Evolutionary conservation across 2,797 vertebrate genomes (phyloP).

Genomic region (Morus bassanus): DNA sequence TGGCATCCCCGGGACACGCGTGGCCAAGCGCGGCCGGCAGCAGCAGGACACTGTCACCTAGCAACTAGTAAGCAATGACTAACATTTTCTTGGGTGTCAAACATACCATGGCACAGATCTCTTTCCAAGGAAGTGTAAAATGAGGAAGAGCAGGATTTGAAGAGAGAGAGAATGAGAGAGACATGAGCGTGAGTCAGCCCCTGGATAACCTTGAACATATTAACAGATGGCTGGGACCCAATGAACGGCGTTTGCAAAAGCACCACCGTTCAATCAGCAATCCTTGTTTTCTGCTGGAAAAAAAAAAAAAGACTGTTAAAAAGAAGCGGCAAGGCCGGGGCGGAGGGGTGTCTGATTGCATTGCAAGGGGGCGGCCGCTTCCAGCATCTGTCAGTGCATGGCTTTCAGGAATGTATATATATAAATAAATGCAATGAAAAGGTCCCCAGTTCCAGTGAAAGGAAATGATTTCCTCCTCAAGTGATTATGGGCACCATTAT

Average conservation of each 20-base stretch:
- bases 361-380: background rate
- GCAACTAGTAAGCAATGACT: background rate
- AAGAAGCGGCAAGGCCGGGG: background rate
- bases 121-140: background rate
- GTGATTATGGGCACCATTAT: conserved; percentile 19
- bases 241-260: background rate
- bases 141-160: background rate
- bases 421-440: conserved; percentile 5
- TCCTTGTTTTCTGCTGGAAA: background rate
- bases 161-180: background rate
- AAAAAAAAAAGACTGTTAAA: background rate
- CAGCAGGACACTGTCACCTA: background rate
- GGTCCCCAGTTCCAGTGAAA: conserved; percentile 1
- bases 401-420: background rate
- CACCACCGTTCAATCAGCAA: background rate
- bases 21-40: background rate
- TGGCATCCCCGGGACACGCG: background rate
- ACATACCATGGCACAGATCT: background rate
- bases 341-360: conserved; percentile 17
- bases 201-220: background rate
- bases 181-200: background rate
- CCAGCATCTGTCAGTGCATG: conserved; percentile 9
- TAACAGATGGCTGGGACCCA: background rate
- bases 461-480: conserved; percentile 8
- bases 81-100: background rate